phyloP scores from a whole-genome alignment of 1,140 invertebrate species.

The Agrypnia vestita region DNA sequence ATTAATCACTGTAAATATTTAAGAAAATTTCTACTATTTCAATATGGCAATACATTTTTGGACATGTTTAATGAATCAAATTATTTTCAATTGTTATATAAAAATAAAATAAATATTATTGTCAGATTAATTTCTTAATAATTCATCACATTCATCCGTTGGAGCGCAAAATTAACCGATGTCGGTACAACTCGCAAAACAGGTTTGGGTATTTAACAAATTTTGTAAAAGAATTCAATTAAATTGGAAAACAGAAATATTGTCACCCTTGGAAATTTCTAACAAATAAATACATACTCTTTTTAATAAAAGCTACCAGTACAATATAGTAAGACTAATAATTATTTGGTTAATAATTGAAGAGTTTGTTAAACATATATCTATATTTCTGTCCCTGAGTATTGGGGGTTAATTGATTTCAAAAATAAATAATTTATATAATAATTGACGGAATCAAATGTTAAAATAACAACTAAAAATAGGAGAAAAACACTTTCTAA shows the following conservation, averaged over 20 bases:
- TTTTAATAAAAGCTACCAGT: not conserved
- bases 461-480: not conserved
- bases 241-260: not conserved
- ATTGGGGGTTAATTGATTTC: not conserved
- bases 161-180: not conserved
- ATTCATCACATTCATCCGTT: not conserved
- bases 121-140: not conserved
- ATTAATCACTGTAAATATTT: not conserved
- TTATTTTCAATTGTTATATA: not conserved
- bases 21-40: constrained; percentile 19
- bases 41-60: constrained; percentile 7
- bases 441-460: not conserved
- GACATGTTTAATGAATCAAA: not conserved
- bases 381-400: too few species aligned
- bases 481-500: not conserved
- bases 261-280: too few species aligned
- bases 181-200: not conserved
- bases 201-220: not conserved
- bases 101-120: not conserved
- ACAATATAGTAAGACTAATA: constrained; percentile 5
- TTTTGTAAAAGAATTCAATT: not conserved
- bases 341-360: constrained; percentile 27
- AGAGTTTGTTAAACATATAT: not conserved
- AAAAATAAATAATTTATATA: not conserved
- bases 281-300: not conserved